Percentiles rank a stretch among this genome's conserved stretches.
These are phyloP conservation scores for Ceyx erithaca DNA, from an alignment of 2,797 vertebrate genomes.

Conservation along the genomic window DNA sequence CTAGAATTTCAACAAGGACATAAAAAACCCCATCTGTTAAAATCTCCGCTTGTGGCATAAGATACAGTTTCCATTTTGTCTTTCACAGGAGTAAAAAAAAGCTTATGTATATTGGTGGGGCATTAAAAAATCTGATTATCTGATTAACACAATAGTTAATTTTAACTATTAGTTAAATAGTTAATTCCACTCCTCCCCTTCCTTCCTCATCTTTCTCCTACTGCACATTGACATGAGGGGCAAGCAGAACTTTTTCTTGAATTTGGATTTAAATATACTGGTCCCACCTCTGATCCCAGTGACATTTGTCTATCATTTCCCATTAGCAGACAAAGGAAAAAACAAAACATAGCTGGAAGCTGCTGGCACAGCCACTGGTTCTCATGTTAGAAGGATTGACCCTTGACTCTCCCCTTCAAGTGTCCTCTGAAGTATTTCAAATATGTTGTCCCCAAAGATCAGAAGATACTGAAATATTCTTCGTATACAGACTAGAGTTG, in stretches of 20 bases:
- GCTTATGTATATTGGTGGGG: fast-evolving
- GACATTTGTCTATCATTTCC: constrained; percentile 30
- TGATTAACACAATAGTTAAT: neutral
- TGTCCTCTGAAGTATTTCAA: constrained; percentile 47
- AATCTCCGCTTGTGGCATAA: neutral
- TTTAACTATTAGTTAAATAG: too few relatives aligned
- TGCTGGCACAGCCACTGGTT: constrained; percentile 41
- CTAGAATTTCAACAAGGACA: neutral
- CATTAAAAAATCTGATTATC: neutral
- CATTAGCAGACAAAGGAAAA: neutral
- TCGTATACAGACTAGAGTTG: neutral
- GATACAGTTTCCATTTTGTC: neutral
- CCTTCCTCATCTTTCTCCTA: neutral
- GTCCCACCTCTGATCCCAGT: neutral
- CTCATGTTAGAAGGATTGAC: constrained; percentile 38
- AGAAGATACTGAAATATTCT: constrained; percentile 40
- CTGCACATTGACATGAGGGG: neutral
- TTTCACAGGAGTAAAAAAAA: neutral
- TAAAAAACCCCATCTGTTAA: neutral
- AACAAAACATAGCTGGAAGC: neutral
- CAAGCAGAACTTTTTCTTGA: neutral
- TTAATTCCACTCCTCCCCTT: too few relatives aligned
- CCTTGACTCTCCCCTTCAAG: constrained; percentile 34
- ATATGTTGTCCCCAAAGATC: constrained; percentile 50
- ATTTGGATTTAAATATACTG: neutral